A percentile compares a stretch with the other conserved stretches of the same genome.
Conservation (phyloP, 2,113 vertebrate genomes). For the Pterocles orientalis region DNA sequence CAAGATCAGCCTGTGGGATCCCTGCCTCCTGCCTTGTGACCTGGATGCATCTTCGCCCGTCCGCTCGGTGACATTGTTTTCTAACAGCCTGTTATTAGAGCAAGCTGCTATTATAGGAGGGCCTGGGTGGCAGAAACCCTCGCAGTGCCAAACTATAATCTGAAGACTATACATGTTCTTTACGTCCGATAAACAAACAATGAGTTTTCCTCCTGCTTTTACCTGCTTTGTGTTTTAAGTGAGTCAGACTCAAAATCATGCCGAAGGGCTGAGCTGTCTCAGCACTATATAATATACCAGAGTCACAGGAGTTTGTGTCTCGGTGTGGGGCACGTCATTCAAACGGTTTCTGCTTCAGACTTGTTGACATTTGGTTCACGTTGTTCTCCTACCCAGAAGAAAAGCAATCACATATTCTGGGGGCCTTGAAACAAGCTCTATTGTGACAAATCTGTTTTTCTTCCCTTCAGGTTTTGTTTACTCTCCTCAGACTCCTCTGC, state of each 20-base stretch:
- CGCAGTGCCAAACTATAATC: conserved; percentile 28
- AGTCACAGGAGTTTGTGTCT: neutral
- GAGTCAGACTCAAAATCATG: neutral
- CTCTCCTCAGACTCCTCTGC: neutral
- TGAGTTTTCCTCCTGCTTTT: neutral
- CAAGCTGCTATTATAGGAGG: conserved; percentile 14
- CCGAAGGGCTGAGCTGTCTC: neutral
- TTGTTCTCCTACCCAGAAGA: neutral
- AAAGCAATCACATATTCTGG: neutral
- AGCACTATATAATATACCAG: neutral
- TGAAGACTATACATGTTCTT: neutral
- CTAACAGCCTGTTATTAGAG: conserved; percentile 2
- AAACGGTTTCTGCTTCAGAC: neutral
- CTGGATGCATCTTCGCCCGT: neutral
- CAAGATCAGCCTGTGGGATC: conserved; percentile 9
- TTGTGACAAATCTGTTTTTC: neutral
- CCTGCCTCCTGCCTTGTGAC: neutral
- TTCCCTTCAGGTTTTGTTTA: neutral
- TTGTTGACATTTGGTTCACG: neutral
- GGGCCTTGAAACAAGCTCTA: neutral
- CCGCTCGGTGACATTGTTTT: neutral
- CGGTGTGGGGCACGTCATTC: neutral
- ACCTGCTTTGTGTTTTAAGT: neutral
- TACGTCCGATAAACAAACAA: conserved; percentile 15
- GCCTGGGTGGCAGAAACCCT: neutral